Conservation (phyloP, 2,888 invertebrate genomes). For the Oxytorus armatus region DNA sequence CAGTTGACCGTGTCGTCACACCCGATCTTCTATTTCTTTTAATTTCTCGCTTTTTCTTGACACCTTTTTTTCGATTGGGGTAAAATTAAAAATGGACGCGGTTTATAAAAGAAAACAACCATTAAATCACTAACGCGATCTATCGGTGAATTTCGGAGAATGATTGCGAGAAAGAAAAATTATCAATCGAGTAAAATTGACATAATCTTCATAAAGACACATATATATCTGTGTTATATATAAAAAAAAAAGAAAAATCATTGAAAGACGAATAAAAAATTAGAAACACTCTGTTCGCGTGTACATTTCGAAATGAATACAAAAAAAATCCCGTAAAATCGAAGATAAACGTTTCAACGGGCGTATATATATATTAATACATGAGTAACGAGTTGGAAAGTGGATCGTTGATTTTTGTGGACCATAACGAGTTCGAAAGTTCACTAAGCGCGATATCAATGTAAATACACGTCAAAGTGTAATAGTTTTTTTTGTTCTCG, state of each 20-base stretch:
- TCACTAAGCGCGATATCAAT: neutral
- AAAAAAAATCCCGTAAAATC: neutral
- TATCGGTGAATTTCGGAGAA: neutral
- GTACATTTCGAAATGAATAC: too few species aligned
- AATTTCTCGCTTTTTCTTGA: neutral
- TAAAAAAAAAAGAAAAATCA: too few species aligned
- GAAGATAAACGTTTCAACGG: neutral
- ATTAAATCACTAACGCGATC: neutral
- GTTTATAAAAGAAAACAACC: slow-evolving; percentile 3
- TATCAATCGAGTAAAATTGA: neutral
- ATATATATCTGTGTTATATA: too few species aligned
- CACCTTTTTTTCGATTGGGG: slow-evolving; percentile 7
- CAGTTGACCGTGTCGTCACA: too few species aligned
- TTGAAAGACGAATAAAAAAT: too few species aligned
- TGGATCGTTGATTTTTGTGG: neutral
- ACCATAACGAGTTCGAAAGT: neutral
- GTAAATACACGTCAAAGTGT: too few species aligned
- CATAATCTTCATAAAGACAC: neutral
- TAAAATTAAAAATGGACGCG: slow-evolving; percentile 34
- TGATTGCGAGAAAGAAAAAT: neutral
- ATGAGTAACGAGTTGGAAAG: neutral
- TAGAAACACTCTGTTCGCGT: too few species aligned
- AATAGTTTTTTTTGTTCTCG: too few species aligned
- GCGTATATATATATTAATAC: neutral
- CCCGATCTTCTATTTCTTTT: too few species aligned